Percentiles rank a stretch among this genome's conserved stretches.
Evolutionary conservation across 1,140 invertebrate species (phyloP).

Genomic region (Pseudomyrmex flavicornis): DNA sequence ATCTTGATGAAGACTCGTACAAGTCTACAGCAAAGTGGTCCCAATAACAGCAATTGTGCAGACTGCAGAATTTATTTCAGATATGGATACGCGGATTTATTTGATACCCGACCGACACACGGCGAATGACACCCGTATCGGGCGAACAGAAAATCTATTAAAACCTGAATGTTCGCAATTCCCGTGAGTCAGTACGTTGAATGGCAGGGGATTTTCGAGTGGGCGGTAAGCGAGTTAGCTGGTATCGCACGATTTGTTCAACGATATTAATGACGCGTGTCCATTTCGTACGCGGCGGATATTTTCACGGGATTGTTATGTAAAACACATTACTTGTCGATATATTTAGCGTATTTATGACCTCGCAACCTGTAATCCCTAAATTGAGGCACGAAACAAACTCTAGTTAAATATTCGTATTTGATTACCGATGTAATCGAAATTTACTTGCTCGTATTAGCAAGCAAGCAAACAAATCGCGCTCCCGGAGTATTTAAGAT

Average conservation of each 20-base stretch:
- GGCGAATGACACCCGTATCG: slow-evolving; percentile 48
- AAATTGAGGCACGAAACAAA: slow-evolving; percentile 15
- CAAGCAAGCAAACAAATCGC: not conserved
- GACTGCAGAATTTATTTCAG: slow-evolving; percentile 49
- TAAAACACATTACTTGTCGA: slow-evolving; percentile 55
- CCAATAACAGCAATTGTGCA: not conserved
- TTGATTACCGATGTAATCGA: not conserved
- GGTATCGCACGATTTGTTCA: slow-evolving; percentile 54
- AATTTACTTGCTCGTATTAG: slow-evolving; percentile 17
- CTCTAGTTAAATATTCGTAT: slow-evolving; percentile 26
- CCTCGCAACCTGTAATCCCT: not conserved
- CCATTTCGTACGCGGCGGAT: slow-evolving; percentile 36
- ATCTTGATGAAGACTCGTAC: slow-evolving; percentile 17
- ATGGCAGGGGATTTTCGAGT: slow-evolving; percentile 51
- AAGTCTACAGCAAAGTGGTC: slow-evolving; percentile 35
- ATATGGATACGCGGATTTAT: slow-evolving; percentile 30
- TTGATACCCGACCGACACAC: slow-evolving; percentile 13
- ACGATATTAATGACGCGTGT: slow-evolving; percentile 57
- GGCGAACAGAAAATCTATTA: slow-evolving; percentile 56
- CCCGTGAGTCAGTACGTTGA: slow-evolving; percentile 49
- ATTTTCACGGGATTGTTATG: slow-evolving; percentile 57
- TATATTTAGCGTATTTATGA: slow-evolving; percentile 55
- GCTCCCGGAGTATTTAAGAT: not conserved
- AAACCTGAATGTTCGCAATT: slow-evolving; percentile 53
- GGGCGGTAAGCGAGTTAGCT: slow-evolving; percentile 49